Percentiles rank a stretch among this genome's conserved stretches.
Evolutionary conservation across 2,113 vertebrate species (phyloP).

Genomic region (Petroica traversi): DNA sequence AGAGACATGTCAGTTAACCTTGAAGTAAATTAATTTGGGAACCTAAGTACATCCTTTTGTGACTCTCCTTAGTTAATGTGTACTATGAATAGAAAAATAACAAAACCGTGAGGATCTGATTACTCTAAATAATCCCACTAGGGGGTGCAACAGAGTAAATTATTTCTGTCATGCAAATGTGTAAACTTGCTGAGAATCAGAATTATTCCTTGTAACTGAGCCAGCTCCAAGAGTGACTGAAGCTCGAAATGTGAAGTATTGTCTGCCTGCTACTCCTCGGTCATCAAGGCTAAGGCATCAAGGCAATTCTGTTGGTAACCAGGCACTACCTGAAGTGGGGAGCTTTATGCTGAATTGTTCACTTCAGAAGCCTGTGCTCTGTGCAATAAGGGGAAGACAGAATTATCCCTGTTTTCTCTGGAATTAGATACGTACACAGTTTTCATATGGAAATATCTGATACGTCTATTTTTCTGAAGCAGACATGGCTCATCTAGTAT

Average conservation of each 20-base stretch:
- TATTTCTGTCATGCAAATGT: slow-evolving; percentile 54
- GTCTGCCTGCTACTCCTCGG: slow-evolving; percentile 16
- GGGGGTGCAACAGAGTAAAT: slow-evolving; percentile 74
- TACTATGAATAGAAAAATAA: slow-evolving; percentile 2
- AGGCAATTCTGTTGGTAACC: slow-evolving; percentile 6
- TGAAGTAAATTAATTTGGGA: slow-evolving; percentile 12
- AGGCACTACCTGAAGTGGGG: not conserved
- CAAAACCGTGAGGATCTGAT: not conserved
- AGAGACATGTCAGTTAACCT: not conserved
- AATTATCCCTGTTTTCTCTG: not conserved
- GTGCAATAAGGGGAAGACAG: not conserved
- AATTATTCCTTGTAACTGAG: slow-evolving; percentile 47
- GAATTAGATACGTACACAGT: not conserved
- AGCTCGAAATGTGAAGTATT: slow-evolving; percentile 32
- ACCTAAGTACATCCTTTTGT: not conserved
- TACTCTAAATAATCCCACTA: slow-evolving; percentile 60
- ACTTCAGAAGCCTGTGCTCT: not conserved
- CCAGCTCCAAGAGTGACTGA: slow-evolving; percentile 37
- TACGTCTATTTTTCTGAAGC: not conserved
- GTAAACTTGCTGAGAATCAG: slow-evolving; percentile 48
- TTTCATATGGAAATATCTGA: not conserved
- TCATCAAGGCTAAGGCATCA: slow-evolving; percentile 10
- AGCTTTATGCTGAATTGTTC: not conserved
- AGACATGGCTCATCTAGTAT: not conserved
- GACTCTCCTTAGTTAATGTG: not conserved